Conservation (phyloP, 2,113 vertebrate genomes). For the Ramphastos sulfuratus region DNA sequence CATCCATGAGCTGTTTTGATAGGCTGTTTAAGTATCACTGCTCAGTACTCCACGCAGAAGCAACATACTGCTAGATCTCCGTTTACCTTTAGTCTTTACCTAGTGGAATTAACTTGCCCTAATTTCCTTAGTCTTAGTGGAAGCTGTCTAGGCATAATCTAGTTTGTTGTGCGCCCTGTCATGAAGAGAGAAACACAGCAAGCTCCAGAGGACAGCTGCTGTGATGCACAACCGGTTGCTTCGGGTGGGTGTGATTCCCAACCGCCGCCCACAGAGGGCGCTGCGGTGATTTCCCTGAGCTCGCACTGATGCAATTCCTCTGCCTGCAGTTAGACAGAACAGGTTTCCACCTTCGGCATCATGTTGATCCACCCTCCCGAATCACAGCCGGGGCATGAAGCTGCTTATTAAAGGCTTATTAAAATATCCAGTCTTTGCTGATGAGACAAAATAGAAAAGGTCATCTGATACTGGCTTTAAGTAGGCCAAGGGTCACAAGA, state of each 20-base stretch:
- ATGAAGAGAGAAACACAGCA: neutral
- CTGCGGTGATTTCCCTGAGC: neutral
- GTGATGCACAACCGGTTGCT: rapidly evolving
- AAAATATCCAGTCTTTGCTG: neutral
- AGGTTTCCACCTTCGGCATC: neutral
- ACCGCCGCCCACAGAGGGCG: neutral
- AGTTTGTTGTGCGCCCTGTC: neutral
- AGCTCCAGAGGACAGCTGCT: neutral
- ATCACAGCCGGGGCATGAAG: neutral
- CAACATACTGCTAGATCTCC: neutral
- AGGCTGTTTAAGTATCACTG: neutral
- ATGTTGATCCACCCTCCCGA: neutral
- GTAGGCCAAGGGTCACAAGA: neutral
- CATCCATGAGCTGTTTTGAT: neutral
- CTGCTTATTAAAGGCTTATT: slow-evolving; percentile 19
- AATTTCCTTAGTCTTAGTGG: neutral
- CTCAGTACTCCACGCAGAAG: neutral
- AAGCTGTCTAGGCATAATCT: neutral
- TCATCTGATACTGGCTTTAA: neutral
- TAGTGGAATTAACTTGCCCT: neutral
- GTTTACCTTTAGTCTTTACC: neutral
- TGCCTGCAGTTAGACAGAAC: neutral
- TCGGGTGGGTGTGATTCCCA: neutral
- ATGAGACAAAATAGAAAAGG: neutral
- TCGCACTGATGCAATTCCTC: neutral